Evolutionary conservation across 2,888 invertebrate species (phyloP).

Genomic region (Catonia carolina): DNA sequence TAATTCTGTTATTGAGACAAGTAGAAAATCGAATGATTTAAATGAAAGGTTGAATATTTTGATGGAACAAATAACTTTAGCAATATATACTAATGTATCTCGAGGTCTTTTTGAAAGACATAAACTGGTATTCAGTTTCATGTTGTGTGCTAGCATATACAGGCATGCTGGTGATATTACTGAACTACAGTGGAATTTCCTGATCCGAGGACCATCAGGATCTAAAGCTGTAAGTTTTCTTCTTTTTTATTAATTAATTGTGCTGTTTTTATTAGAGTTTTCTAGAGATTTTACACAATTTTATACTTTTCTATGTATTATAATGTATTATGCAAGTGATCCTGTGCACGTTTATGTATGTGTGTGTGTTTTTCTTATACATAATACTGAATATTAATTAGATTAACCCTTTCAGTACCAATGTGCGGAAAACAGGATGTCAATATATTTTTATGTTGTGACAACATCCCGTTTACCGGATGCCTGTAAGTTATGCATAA

Average conservation of each 20-base stretch:
- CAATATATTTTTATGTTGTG: too few relatives aligned
- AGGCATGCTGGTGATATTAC: constrained; percentile 55
- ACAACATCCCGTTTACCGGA: too few relatives aligned
- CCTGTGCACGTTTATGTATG: background rate
- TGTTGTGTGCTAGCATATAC: constrained; percentile 70
- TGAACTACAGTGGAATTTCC: constrained; percentile 65
- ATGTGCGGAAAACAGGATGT: too few relatives aligned
- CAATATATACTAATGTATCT: constrained; percentile 80
- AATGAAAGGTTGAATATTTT: constrained; percentile 61
- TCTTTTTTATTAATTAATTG: background rate
- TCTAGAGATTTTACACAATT: background rate
- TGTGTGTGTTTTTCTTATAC: background rate
- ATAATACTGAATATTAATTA: too few relatives aligned
- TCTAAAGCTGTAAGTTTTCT: constrained; percentile 22
- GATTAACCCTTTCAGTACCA: too few relatives aligned
- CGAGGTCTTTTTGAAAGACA: constrained; percentile 86
- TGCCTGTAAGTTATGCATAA: too few relatives aligned
- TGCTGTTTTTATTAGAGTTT: background rate
- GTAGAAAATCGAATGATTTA: constrained; percentile 60
- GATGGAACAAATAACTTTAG: constrained; percentile 67
- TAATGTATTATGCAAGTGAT: too few relatives aligned
- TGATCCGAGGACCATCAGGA: constrained; percentile 61
- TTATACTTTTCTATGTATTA: background rate
- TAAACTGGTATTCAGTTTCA: constrained; percentile 81
- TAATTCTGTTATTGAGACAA: constrained; percentile 69